These are phyloP conservation scores for Andrena hattorfiana DNA, from an alignment of 2,888 invertebrate species.

Conservation along the genomic window DNA sequence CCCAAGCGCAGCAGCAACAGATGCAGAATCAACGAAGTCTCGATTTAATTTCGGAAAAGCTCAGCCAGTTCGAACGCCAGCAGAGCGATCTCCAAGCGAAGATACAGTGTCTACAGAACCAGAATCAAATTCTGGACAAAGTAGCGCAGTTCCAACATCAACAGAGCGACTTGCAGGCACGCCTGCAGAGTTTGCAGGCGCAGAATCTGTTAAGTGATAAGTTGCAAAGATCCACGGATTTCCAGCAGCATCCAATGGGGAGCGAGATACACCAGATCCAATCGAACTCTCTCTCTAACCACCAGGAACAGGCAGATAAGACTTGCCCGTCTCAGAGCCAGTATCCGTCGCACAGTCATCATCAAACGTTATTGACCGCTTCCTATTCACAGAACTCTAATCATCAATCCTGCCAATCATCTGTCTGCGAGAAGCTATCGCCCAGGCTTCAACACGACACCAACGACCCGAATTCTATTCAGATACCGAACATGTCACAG, in stretches of 20 bases:
- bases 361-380: slow-evolving; percentile 75
- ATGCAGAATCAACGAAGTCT: slow-evolving; percentile 82
- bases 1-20: slow-evolving; percentile 69
- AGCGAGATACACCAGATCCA: slow-evolving; percentile 72
- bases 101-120: slow-evolving; percentile 82
- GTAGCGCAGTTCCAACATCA: slow-evolving; percentile 82
- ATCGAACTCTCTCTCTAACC: slow-evolving; percentile 71
- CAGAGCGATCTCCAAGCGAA: slow-evolving; percentile 83
- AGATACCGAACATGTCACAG: slow-evolving; percentile 80
- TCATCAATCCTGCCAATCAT: slow-evolving; percentile 74
- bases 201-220: slow-evolving; percentile 79
- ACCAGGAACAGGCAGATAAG: slow-evolving; percentile 74
- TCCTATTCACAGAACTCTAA: slow-evolving; percentile 66
- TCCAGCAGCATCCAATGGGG: slow-evolving; percentile 60
- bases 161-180: slow-evolving; percentile 80
- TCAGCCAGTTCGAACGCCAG: slow-evolving; percentile 82
- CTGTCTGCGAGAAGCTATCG: slow-evolving; percentile 79
- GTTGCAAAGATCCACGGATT: slow-evolving; percentile 71
- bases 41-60: slow-evolving; percentile 82
- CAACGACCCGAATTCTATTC: slow-evolving; percentile 72
- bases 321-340: slow-evolving; percentile 69
- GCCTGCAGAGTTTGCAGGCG: slow-evolving; percentile 79
- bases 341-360: slow-evolving; percentile 67
- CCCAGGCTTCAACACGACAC: slow-evolving; percentile 79
- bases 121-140: slow-evolving; percentile 83